Conservation (phyloP, 1,140 invertebrate genomes). For the Papilio glaucus region DNA sequence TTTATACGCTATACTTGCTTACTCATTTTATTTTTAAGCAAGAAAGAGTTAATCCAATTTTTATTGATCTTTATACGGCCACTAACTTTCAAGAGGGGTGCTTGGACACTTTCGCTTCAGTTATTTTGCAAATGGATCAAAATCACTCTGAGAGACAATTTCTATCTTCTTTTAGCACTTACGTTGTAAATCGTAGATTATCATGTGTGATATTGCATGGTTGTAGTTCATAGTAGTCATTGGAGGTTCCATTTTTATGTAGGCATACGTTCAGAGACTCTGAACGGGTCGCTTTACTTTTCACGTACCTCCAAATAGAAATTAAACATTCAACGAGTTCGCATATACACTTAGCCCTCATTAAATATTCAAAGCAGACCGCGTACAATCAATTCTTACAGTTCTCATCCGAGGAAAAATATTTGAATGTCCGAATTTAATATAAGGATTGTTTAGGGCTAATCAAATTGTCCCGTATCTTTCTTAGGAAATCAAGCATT, state of each 20-base stretch:
- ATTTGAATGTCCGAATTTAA: slow-evolving; percentile 73
- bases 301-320: slow-evolving; percentile 62
- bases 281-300: slow-evolving; percentile 50
- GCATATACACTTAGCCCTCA: slow-evolving; percentile 80
- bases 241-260: slow-evolving; percentile 51
- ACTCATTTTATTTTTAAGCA: background rate
- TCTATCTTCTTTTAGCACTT: background rate
- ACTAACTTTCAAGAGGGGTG: too few species aligned
- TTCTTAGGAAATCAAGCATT: background rate
- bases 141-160: too few species aligned
- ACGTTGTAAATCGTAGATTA: background rate
- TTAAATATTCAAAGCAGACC: slow-evolving; percentile 78
- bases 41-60: background rate
- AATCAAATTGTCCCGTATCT: background rate
- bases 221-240: slow-evolving; percentile 27
- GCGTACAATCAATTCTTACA: slow-evolving; percentile 79
- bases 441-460: slow-evolving; percentile 54
- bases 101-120: too few species aligned
- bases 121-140: too few species aligned
- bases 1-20: background rate
- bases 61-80: background rate
- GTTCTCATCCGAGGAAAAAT: slow-evolving; percentile 63
- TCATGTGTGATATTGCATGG: background rate
- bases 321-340: slow-evolving; percentile 81
- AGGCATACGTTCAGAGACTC: slow-evolving; percentile 44